These are phyloP conservation scores for Montipora sp. DNA, from an alignment of 64 coral and sea anemone genomes.

Conservation along the genomic window DNA sequence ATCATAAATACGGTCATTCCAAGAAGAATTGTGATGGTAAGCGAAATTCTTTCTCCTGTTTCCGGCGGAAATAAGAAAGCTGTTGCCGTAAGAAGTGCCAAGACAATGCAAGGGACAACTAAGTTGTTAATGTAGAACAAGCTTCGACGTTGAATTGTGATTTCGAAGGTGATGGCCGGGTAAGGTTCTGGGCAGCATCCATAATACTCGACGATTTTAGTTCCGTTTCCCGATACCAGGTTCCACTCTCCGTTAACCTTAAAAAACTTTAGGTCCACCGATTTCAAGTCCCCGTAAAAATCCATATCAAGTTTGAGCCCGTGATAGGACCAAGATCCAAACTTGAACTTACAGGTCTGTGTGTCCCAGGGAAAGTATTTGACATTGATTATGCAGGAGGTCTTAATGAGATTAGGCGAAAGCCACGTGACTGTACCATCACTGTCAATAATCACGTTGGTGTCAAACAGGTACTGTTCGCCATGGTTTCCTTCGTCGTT, in stretches of 20 bases:
- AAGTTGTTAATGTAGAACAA: conserved; percentile 88
- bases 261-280: conserved; percentile 26
- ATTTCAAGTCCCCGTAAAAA: not conserved
- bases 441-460: conserved; percentile 41
- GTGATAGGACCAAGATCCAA: conserved; percentile 80
- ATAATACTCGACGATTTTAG: conserved; percentile 50
- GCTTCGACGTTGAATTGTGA: conserved; percentile 54
- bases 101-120: conserved; percentile 74
- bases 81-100: conserved; percentile 72
- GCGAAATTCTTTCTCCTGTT: conserved; percentile 84
- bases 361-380: conserved; percentile 82
- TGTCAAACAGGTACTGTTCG: conserved; percentile 78
- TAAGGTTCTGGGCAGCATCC: conserved; percentile 65
- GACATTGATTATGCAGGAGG: conserved; percentile 74
- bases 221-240: conserved; percentile 45
- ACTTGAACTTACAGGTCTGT: conserved; percentile 61
- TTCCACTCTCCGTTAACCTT: conserved; percentile 74
- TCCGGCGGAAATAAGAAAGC: conserved; percentile 87
- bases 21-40: conserved; percentile 79
- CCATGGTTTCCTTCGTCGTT: conserved; percentile 68
- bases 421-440: conserved; percentile 62
- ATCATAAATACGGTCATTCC: conserved; percentile 95
- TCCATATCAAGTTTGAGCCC: conserved; percentile 54
- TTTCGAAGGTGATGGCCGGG: conserved; percentile 66
- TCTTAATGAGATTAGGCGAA: conserved; percentile 64